Conservation (phyloP, 2,113 vertebrate genomes). For the Motacilla alba region DNA sequence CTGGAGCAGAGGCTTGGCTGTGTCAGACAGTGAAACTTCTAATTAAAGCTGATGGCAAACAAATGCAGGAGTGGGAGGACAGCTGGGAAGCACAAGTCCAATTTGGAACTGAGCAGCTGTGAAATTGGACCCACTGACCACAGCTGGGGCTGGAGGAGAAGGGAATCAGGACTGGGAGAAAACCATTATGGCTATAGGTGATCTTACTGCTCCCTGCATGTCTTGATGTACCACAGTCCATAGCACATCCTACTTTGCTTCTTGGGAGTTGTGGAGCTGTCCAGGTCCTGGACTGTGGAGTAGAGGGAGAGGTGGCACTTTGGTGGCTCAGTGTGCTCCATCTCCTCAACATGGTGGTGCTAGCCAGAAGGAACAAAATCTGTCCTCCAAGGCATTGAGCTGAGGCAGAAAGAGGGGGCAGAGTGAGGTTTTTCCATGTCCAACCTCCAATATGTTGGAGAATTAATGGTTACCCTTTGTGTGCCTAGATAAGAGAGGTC, state of each 20-base stretch:
- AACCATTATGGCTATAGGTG: accelerated
- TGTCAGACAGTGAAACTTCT: conserved; percentile 52
- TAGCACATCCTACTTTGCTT: neutral
- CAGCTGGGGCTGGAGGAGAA: conserved; percentile 64
- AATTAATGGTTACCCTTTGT: neutral
- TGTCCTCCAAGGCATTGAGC: neutral
- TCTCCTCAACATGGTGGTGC: neutral
- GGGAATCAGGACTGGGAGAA: neutral
- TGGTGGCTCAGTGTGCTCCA: neutral
- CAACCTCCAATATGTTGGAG: neutral
- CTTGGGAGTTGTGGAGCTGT: neutral
- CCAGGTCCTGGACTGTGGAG: neutral
- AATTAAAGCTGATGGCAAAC: conserved; percentile 71
- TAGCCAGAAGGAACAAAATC: neutral
- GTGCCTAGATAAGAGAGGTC: neutral
- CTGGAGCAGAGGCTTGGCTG: neutral
- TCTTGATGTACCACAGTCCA: accelerated
- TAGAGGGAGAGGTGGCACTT: neutral
- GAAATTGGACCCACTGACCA: conserved; percentile 64
- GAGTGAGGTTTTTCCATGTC: neutral
- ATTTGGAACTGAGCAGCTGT: conserved; percentile 70
- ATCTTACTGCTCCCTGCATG: accelerated
- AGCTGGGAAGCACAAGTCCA: conserved; percentile 54
- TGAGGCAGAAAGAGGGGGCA: neutral
- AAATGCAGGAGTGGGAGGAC: conserved; percentile 6